A percentile compares a stretch with the other conserved stretches of the same genome.
phyloP scores from a whole-genome alignment of 2,888 invertebrate genomes.

The Galerucella nymphaeae region DNA sequence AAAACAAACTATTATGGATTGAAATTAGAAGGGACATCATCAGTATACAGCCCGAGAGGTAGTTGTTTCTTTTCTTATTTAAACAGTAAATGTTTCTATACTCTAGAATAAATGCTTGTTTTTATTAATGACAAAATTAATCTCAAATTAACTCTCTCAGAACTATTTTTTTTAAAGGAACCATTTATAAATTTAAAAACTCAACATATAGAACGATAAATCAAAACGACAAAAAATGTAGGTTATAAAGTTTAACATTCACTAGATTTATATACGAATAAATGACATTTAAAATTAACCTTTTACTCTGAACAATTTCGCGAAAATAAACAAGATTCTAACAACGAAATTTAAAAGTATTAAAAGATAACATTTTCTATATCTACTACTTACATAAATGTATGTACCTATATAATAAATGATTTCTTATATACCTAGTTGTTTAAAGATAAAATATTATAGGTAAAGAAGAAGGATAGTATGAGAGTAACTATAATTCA shows the following conservation, averaged over 20 bases:
- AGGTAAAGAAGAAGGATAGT: conserved; percentile 18
- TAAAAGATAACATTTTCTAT: background rate
- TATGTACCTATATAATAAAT: too few relatives aligned
- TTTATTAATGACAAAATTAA: too few relatives aligned
- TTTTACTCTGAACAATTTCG: background rate
- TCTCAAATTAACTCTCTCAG: too few relatives aligned
- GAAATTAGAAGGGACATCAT: too few relatives aligned
- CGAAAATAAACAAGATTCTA: background rate
- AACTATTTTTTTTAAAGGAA: background rate
- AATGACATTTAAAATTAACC: conserved; percentile 10
- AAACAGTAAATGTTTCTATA: too few relatives aligned
- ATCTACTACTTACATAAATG: background rate
- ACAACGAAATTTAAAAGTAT: too few relatives aligned
- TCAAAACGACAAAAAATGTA: background rate
- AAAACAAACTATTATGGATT: too few relatives aligned
- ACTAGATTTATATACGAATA: background rate
- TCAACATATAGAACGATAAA: conserved; percentile 7
- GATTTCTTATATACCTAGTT: too few relatives aligned
- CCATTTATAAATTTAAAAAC: background rate
- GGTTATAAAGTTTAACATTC: background rate
- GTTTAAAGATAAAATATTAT: too few relatives aligned
- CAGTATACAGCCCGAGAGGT: too few relatives aligned
- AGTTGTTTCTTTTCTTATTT: too few relatives aligned
- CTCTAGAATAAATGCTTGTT: too few relatives aligned
- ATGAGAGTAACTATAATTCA: conserved; percentile 37